Conservation (phyloP, 1,140 invertebrate genomes). For the Drosophila azteca region DNA sequence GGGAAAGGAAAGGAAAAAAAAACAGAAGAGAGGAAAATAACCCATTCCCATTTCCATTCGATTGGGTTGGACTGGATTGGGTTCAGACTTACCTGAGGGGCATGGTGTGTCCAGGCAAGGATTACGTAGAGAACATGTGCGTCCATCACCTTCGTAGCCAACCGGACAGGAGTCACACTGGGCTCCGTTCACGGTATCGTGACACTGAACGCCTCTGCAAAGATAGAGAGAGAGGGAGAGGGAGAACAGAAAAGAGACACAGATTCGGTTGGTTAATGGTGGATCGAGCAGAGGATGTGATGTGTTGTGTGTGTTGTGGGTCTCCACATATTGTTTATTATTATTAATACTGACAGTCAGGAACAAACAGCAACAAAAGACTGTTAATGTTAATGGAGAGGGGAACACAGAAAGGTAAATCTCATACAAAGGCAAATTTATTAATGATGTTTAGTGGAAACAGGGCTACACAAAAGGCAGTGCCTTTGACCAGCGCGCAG, state of each 20-base stretch:
- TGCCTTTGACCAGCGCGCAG: not conserved
- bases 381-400: slow-evolving; percentile 45
- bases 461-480: slow-evolving; percentile 46
- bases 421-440: slow-evolving; percentile 70
- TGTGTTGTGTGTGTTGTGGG: slow-evolving; percentile 21
- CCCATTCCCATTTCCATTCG: slow-evolving; percentile 10
- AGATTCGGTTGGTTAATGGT: slow-evolving; percentile 54
- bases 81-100: slow-evolving; percentile 85
- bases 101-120: slow-evolving; percentile 91
- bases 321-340: slow-evolving; percentile 69
- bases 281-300: slow-evolving; percentile 16
- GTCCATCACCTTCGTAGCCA: slow-evolving; percentile 93
- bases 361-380: slow-evolving; percentile 79
- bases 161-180: slow-evolving; percentile 93
- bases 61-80: slow-evolving; percentile 9
- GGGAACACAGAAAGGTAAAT: slow-evolving; percentile 39
- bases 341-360: slow-evolving; percentile 80
- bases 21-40: slow-evolving; percentile 26
- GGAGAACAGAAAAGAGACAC: slow-evolving; percentile 15
- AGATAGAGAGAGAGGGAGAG: slow-evolving; percentile 12
- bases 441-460: slow-evolving; percentile 69
- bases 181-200: slow-evolving; percentile 89
- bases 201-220: slow-evolving; percentile 89
- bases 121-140: slow-evolving; percentile 87
- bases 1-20: slow-evolving; percentile 37